Evolutionary conservation across 37 sponge, comb jelly and placozoan genomes (phyloP), one percentile per base, ranked within the genome.

Genomic region (Ianthella basta): DNA sequence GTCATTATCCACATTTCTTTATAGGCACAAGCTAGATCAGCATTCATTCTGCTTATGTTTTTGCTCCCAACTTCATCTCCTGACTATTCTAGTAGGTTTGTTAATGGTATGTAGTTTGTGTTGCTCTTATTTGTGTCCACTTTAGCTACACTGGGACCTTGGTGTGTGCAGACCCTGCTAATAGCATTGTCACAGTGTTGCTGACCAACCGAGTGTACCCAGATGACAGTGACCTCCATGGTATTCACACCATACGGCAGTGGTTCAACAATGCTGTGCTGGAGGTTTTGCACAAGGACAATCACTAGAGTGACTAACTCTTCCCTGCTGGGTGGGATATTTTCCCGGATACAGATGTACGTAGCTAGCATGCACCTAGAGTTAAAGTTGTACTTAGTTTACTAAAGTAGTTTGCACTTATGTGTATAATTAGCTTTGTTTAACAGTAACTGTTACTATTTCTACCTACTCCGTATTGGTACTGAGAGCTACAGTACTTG

Each of bases 121-220:
- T n/a, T 20, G 18, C 59, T 57, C 18, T 18, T 18, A 20, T 18
- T 18, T 57, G 15, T 18, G 18, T 18, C 59, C 18, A 20, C 59
- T 57, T 27, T 30, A 79, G 80, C 0, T 79, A 79, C 80, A 79
- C 80, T 2, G 80, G 80, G 29, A 79, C 80, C 14, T 56, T 55
- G 56, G 80, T 79, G 30, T 79, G 80, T n/a, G 27, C 29, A 24
- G 80, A 79, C 32, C 80, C 80, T 33, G 55, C 23, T 16, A 23
- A 56, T 29, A 25, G 27, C 15, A 56, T 79, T 29, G 55, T 79
- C 56, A 79, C 80, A 24, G 30, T 79, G 21, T 30, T 79, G 29
- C 80, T 79, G 5, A 79, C 80, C 54, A 79, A 79, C 25, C 80
- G 80, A 55, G 50, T 55, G 56, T 79, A 79, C 56, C n/a, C 24